Evolutionary conservation across 1,140 invertebrate genomes (phyloP), one percentile per base, ranked within the genome.

Genomic region (Ostrea edulis): DNA sequence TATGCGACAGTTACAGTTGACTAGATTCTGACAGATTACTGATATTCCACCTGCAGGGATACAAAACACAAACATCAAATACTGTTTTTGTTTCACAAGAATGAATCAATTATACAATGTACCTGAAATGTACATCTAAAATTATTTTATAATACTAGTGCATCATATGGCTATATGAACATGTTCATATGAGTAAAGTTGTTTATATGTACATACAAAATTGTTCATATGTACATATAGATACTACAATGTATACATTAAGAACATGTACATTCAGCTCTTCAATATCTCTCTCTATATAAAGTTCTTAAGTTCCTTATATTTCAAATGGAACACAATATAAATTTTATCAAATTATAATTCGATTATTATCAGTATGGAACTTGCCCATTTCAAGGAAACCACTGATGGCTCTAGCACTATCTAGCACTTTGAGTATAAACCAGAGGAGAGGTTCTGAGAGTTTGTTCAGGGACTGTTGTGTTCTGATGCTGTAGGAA

Each of bases 381-480:
- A 11, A 85, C 93, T 93, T 90, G 96, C 96, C 96, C 90, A 96
- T 95, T 52, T 96, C 95, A 0, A 96, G 96, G 92, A 98, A 97
- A 65, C 96, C 95, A 54, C 95, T 95, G 0, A 98, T 94, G 8
- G 96, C 96, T n/a, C 96, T 95, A 88, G 96, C 96, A 68, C 96
- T 96, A 89, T 97, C 96, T 0, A 98, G 94, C 3, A 97, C 96
- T 92, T 96, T 96, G 2, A 97, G 94, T 22, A 97, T 96, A 86
- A 97, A 97, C 96, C 96, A 97, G 0, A 97, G 94, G 87, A 97
- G 95, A 12, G 97, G 97, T 92, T 97, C 97, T 20, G 97, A 97
- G 8, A 97, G 93, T n/a, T 92, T 87, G 89, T 91, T 93, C 53
- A 94, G 82, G 25, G 89, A 88, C 9, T 51, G 85, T 44, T 87